Conservation (phyloP, 2,888 invertebrate species). For the Crocallis elinguaria region DNA sequence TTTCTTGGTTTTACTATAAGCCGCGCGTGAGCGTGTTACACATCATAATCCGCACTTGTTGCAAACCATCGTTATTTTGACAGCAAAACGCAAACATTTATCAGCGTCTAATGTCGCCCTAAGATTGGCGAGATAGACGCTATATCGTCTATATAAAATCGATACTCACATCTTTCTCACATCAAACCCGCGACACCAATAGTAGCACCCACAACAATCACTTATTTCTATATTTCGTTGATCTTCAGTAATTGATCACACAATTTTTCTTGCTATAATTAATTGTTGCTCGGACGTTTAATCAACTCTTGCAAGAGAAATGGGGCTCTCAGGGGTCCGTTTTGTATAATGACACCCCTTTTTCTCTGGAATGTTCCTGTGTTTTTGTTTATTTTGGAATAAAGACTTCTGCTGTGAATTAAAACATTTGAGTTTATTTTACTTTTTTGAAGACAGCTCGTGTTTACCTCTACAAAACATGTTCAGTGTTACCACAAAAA, state of each 20-base stretch:
- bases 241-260: slow-evolving; percentile 55
- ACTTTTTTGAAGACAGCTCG: too few species aligned
- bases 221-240: slow-evolving; percentile 45
- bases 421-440: too few species aligned
- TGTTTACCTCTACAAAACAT: too few species aligned
- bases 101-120: too few species aligned
- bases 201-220: slow-evolving; percentile 39
- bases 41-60: too few species aligned
- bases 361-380: slow-evolving; percentile 19
- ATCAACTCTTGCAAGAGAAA: slow-evolving; percentile 38
- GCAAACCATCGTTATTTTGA: too few species aligned
- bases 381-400: slow-evolving; percentile 23
- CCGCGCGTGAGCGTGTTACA: too few species aligned
- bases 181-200: not conserved
- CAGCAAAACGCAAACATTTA: too few species aligned
- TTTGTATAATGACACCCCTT: slow-evolving; percentile 32
- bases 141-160: not conserved
- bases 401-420: too few species aligned
- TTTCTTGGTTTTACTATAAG: too few species aligned
- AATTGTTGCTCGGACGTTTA: slow-evolving; percentile 51
- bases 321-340: slow-evolving; percentile 26
- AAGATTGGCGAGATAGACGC: not conserved
- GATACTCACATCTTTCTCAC: not conserved
- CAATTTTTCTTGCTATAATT: slow-evolving; percentile 57
- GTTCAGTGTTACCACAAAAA: too few species aligned